Base-by-base conservation (phyloP, 2,797 vertebrate species). In the Enteromius treurensis region DNA sequence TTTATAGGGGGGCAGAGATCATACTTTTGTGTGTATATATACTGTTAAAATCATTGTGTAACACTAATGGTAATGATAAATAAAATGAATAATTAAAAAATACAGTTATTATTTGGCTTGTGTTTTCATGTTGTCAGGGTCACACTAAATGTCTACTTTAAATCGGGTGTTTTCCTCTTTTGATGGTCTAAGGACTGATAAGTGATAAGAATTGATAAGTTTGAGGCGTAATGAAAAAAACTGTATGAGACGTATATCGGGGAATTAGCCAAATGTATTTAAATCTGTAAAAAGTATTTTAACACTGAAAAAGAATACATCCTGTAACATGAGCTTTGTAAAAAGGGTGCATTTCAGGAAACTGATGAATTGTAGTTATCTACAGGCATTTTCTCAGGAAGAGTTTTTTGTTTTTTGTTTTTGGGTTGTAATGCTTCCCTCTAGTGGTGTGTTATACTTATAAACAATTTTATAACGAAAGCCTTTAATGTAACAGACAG, bases 21-120 rank as follows among this genome's bases (percentile, higher is more conserved):
- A 68, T 23, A 11, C 45, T 83, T 55, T 77, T 60, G 29, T 26
- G 26, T 26, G 26, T 83, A 53, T 64, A 78, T 78, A 83, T 70
- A 47, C 42, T 78, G 80, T 68, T 76, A 82, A 75, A 77, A 58
- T 82, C 5, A 58, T 83, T 84, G 77, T 49, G 69, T 80, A 81
- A 88, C 75, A 86, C 81, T 78, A 87, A 88, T 88, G 85, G 78
- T 82, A 51, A 23, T 77, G 14, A 64, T 47, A 47, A 37, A 75
- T 75, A 32, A 76, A 13, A 29, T 45, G 42, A 45, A 42, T 11
- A 42, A 42, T 42, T 42, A 11, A 70, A 68, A 84, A 86, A 62
- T 84, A 19, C 58, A 47, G 67, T 77, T 58, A 76, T 82, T 26
- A 23, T 70, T 80, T 58, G 68, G 21, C 51, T 79, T 83, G 51